Evolutionary conservation across 2,113 vertebrate genomes (phyloP).

Genomic region (Channa argus): DNA sequence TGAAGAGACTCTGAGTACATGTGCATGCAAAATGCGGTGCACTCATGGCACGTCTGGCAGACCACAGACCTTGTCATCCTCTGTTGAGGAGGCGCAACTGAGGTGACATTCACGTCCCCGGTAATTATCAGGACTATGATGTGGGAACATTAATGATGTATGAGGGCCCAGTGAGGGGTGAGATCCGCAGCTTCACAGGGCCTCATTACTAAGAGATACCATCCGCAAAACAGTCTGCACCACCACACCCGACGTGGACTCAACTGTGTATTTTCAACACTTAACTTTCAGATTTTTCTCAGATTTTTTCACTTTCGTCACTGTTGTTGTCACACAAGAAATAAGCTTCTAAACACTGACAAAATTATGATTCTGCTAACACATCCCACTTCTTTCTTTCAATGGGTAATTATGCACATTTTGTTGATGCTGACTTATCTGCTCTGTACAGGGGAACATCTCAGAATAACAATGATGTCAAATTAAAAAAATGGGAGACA

Average conservation of each 20-base stretch:
- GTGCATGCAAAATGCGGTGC: slow-evolving; percentile 14
- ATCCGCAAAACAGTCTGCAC: slow-evolving; percentile 36
- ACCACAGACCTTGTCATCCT: slow-evolving; percentile 77
- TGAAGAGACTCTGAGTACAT: slow-evolving; percentile 11
- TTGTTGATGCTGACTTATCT: slow-evolving; percentile 15
- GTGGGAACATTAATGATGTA: slow-evolving; percentile 86
- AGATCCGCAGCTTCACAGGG: slow-evolving; percentile 69
- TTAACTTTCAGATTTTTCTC: slow-evolving; percentile 36
- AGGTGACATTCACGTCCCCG: slow-evolving; percentile 82
- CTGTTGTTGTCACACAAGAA: slow-evolving; percentile 41
- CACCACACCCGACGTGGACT: slow-evolving; percentile 49
- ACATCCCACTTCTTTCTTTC: slow-evolving; percentile 4
- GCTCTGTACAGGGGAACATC: slow-evolving; percentile 16
- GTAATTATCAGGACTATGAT: slow-evolving; percentile 85
- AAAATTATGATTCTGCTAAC: background rate
- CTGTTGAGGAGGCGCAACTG: slow-evolving; percentile 71
- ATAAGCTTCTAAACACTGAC: slow-evolving; percentile 36
- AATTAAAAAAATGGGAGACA: slow-evolving; percentile 60
- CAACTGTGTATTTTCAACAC: slow-evolving; percentile 31
- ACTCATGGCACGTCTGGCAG: slow-evolving; percentile 56
- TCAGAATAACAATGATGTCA: slow-evolving; percentile 56
- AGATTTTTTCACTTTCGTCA: slow-evolving; percentile 6
- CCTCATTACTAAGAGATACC: slow-evolving; percentile 78
- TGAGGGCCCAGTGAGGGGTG: slow-evolving; percentile 80
- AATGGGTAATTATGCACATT: background rate